These are phyloP conservation scores for Dynastes grantii DNA, from an alignment of 2,888 invertebrate species.

Conservation along the genomic window DNA sequence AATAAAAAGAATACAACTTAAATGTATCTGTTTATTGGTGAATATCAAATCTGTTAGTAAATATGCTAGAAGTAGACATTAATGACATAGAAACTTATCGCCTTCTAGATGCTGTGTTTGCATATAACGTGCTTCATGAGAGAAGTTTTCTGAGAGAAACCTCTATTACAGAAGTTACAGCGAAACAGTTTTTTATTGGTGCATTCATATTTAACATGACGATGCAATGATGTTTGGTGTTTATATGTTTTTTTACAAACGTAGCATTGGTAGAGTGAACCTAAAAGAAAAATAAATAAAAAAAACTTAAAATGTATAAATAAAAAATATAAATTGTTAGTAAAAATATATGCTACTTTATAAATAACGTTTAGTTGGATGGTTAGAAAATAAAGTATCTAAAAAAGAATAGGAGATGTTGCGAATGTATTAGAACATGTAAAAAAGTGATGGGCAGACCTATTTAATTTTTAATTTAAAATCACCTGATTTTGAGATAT, in stretches of 20 bases:
- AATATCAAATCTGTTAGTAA: not conserved
- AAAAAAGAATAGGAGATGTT: too few relatives aligned
- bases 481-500: too few relatives aligned
- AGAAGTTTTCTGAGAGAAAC: constrained; percentile 64
- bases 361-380: too few relatives aligned
- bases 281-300: constrained; percentile 41
- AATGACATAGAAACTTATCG: not conserved
- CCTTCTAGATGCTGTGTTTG: constrained; percentile 36
- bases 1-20: too few relatives aligned
- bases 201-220: constrained; percentile 55
- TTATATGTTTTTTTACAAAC: constrained; percentile 43
- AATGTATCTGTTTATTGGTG: not conserved
- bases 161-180: constrained; percentile 60
- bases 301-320: constrained; percentile 5
- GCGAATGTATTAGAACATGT: too few relatives aligned
- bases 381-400: too few relatives aligned
- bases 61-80: not conserved
- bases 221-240: constrained; percentile 49
- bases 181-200: constrained; percentile 50
- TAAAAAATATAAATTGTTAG: not conserved
- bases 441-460: too few relatives aligned
- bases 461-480: too few relatives aligned
- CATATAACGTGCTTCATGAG: constrained; percentile 50
- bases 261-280: constrained; percentile 26
- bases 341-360: constrained; percentile 3